Percentiles rank a stretch among this genome's conserved stretches.
Conservation (phyloP, 2,797 vertebrate species). For the Enteromius thamalakanensis region DNA sequence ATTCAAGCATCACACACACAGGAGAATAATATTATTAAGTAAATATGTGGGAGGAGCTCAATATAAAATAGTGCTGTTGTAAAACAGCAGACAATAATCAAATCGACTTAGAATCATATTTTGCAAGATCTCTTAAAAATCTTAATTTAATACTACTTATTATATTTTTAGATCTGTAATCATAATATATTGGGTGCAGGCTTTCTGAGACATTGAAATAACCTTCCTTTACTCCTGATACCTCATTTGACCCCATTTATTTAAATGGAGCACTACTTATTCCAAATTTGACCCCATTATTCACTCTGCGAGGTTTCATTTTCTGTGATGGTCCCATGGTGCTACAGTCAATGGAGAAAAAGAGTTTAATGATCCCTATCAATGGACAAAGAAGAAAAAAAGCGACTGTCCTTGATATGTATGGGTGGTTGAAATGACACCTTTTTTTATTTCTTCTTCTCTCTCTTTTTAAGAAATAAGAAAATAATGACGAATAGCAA, state of each 20-base stretch:
- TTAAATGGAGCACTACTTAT: conserved; percentile 52
- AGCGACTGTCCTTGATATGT: neutral
- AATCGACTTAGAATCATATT: neutral
- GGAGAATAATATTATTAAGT: neutral
- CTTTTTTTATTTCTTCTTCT: too few species aligned
- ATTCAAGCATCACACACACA: neutral
- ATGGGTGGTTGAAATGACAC: neutral
- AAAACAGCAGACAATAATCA: neutral
- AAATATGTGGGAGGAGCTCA: neutral
- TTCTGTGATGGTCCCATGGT: conserved; percentile 58
- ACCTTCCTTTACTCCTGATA: conserved; percentile 73
- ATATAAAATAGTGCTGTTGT: neutral
- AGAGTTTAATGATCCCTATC: conserved; percentile 17
- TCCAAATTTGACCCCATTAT: conserved; percentile 73
- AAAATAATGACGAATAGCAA: neutral
- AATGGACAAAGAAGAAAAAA: neutral
- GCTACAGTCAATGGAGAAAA: conserved; percentile 12
- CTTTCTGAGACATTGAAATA: conserved; percentile 75
- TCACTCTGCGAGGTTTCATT: conserved; percentile 65
- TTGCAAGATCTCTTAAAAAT: neutral
- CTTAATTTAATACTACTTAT: conserved; percentile 58
- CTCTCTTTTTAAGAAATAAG: neutral
- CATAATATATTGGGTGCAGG: conserved; percentile 70
- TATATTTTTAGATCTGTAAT: conserved; percentile 73
- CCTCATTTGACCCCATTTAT: conserved; percentile 59